Percentiles rank a stretch among this genome's conserved stretches.
phyloP scores from a whole-genome alignment of 2,113 vertebrate species.

The Oriolus oriolus region DNA sequence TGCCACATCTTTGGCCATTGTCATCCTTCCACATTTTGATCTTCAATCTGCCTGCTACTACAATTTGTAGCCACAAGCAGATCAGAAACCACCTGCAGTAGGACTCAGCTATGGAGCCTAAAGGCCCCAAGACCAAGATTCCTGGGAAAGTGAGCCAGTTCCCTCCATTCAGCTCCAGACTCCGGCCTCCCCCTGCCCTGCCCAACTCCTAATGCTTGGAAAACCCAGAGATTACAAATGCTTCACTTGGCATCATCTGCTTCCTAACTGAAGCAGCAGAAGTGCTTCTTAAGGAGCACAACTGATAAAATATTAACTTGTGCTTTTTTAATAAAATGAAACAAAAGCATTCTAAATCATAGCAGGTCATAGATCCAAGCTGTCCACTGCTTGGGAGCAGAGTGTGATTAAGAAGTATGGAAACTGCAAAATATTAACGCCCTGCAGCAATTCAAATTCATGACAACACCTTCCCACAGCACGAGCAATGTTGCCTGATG shows the following conservation, averaged over 20 bases:
- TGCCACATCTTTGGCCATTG: fast-evolving
- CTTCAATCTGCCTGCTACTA: neutral
- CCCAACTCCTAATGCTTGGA: neutral
- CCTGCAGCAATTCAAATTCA: neutral
- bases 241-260: neutral
- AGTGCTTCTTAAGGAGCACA: neutral
- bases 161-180: neutral
- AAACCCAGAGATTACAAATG: neutral
- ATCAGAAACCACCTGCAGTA: neutral
- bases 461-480: neutral
- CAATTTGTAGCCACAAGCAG: neutral
- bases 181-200: fast-evolving
- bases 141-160: neutral
- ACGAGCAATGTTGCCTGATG: neutral
- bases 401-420: neutral
- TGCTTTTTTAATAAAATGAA: conserved; percentile 45
- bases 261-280: neutral
- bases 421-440: neutral
- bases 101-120: neutral
- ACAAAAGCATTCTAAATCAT: conserved; percentile 14
- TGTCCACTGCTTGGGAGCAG: neutral
- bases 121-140: neutral
- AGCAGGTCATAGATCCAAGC: neutral
- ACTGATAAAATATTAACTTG: conserved; percentile 13
- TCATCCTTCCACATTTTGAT: neutral